Evolutionary conservation across 2,113 vertebrate species (phyloP).

Genomic region (Cercocebus atys): DNA sequence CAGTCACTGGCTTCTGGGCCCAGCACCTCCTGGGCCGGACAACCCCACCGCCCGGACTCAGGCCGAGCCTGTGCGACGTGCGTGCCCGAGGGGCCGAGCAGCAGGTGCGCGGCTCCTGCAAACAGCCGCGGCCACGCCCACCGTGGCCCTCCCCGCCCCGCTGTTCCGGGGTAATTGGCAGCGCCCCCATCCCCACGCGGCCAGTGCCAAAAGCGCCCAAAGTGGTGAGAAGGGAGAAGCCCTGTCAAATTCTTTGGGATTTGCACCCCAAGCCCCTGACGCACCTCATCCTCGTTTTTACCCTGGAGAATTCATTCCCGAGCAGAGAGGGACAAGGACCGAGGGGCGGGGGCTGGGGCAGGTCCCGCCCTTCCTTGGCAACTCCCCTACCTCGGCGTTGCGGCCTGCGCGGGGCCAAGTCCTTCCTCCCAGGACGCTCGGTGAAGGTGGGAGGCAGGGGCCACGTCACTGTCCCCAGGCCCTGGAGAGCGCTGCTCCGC

Average conservation of each 20-base stretch:
- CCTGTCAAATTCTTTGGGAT: background rate
- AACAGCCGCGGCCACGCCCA: background rate
- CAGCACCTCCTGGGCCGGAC: background rate
- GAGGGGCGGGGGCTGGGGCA: background rate
- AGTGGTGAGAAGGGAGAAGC: background rate
- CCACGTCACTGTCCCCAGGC: slow-evolving; percentile 73
- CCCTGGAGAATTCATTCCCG: background rate
- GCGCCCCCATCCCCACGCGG: background rate
- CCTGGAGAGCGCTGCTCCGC: slow-evolving; percentile 32
- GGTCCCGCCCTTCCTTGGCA: background rate
- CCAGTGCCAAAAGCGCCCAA: background rate
- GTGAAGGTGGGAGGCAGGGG: slow-evolving; percentile 34
- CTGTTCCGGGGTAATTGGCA: background rate
- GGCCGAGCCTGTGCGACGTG: rapidly evolving
- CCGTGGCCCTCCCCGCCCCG: background rate
- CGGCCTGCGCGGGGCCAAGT: background rate
- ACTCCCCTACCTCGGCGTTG: background rate
- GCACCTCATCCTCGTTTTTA: background rate
- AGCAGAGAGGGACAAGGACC: background rate
- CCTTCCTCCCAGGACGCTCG: background rate
- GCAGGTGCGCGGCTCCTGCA: background rate
- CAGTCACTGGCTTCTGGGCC: background rate
- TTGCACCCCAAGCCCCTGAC: background rate
- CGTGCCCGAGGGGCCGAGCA: rapidly evolving
- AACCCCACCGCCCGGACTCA: background rate